Percentiles rank a stretch among this genome's conserved stretches.
These are phyloP conservation scores for Nothobranchius kuhntae DNA, from an alignment of 2,113 vertebrate species.

Conservation along the genomic window DNA sequence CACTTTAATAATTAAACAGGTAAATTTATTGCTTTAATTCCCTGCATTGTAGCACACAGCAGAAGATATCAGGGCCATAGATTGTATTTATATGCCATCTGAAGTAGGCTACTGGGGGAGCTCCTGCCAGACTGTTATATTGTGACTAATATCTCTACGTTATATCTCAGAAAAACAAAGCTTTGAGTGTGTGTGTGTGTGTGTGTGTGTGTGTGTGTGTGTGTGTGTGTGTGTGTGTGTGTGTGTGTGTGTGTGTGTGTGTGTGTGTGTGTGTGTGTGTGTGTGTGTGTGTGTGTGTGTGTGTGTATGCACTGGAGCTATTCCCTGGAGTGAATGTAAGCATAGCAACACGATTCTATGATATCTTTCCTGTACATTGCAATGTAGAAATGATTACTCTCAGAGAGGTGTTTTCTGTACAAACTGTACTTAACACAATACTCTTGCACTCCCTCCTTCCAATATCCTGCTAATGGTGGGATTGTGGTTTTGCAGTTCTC, in stretches of 20 bases:
- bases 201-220: slow-evolving; percentile 22
- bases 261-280: slow-evolving; percentile 14
- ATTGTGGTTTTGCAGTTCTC: slow-evolving; percentile 51
- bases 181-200: slow-evolving; percentile 27
- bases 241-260: slow-evolving; percentile 11
- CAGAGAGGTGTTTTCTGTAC: slow-evolving; percentile 61
- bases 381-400: slow-evolving; percentile 66
- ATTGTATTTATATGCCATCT: slow-evolving; percentile 73
- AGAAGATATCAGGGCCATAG: slow-evolving; percentile 67
- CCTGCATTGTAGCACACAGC: slow-evolving; percentile 50
- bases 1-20: slow-evolving; percentile 74
- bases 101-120: slow-evolving; percentile 68
- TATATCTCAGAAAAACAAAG: slow-evolving; percentile 73
- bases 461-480: slow-evolving; percentile 34
- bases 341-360: slow-evolving; percentile 38
- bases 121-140: slow-evolving; percentile 69
- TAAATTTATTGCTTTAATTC: slow-evolving; percentile 81
- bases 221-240: slow-evolving; percentile 17
- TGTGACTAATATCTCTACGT: slow-evolving; percentile 76
- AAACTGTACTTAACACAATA: slow-evolving; percentile 52
- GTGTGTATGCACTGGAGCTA: neutral
- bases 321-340: slow-evolving; percentile 41
- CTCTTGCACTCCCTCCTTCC: slow-evolving; percentile 22
- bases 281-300: slow-evolving; percentile 26
- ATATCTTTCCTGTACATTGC: slow-evolving; percentile 53